Percentiles rank a stretch among this genome's conserved stretches.
These are phyloP conservation scores for Sakesphorus luctuosus DNA, from an alignment of 2,113 vertebrate species.

Conservation along the genomic window DNA sequence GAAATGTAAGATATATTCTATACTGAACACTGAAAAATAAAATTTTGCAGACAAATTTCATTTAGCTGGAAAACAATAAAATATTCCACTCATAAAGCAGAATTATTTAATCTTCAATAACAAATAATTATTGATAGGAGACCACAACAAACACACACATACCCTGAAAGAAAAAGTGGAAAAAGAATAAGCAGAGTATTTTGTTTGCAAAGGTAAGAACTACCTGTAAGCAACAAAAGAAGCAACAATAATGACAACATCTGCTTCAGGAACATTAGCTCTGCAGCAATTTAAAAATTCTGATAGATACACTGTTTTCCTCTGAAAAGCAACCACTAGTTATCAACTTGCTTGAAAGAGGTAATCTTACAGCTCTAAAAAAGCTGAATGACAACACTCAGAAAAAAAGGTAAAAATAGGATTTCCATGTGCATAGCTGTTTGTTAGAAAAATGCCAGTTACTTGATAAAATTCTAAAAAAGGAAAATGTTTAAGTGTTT, in stretches of 20 bases:
- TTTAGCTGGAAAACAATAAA: slow-evolving; percentile 28
- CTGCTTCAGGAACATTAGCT: slow-evolving; percentile 21
- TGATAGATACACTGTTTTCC: background rate
- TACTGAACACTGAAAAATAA: background rate
- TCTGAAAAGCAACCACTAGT: background rate
- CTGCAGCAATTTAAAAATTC: slow-evolving; percentile 5
- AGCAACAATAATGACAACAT: background rate
- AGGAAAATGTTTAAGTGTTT: background rate
- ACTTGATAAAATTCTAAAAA: background rate
- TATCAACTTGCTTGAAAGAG: background rate
- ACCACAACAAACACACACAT: background rate
- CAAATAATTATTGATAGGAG: background rate
- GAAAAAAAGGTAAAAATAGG: background rate
- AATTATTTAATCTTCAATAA: slow-evolving; percentile 20
- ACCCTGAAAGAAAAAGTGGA: background rate
- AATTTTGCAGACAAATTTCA: slow-evolving; percentile 3
- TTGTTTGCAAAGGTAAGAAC: slow-evolving; percentile 32
- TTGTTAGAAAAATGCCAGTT: background rate
- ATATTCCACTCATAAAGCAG: background rate
- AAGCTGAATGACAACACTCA: background rate
- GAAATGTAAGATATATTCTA: background rate
- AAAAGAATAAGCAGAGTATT: background rate
- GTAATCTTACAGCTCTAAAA: background rate
- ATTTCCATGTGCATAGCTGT: background rate
- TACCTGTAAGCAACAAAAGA: slow-evolving; percentile 20